Percentiles rank a stretch among this genome's conserved stretches.
phyloP scores from a whole-genome alignment of 2,888 invertebrate species.

The Aphidoletes aphidimyza region DNA sequence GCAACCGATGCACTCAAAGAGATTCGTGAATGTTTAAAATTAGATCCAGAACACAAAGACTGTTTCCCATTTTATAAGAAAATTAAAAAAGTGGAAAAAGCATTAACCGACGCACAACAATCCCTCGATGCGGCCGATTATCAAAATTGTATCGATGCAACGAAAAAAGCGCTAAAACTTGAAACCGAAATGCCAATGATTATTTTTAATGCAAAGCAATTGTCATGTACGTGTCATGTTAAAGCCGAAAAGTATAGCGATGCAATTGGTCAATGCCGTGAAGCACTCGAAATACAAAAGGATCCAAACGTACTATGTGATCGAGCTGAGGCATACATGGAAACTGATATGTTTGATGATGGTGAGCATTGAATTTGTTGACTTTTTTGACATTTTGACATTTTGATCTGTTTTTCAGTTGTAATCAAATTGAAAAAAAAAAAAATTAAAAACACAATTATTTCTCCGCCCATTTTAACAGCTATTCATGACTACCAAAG shows the following conservation, averaged over 20 bases:
- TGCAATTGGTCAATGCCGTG: conserved; percentile 81
- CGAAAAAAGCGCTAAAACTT: conserved; percentile 73
- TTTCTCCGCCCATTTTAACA: conserved; percentile 62
- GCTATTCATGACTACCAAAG: conserved; percentile 88
- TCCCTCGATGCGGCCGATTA: conserved; percentile 73
- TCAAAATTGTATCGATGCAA: conserved; percentile 75
- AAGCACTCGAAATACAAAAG: conserved; percentile 79
- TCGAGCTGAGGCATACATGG: conserved; percentile 90
- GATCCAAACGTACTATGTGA: conserved; percentile 87
- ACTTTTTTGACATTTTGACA: conserved; percentile 1
- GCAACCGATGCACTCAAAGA: conserved; percentile 91
- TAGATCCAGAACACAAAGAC: conserved; percentile 97
- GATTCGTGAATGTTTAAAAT: conserved; percentile 94
- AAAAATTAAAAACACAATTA: no score
- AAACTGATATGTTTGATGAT: conserved; percentile 91
- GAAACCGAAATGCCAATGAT: conserved; percentile 80
- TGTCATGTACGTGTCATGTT: conserved; percentile 83
- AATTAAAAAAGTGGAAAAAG: conserved; percentile 90
- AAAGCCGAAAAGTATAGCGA: conserved; percentile 76
- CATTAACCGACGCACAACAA: conserved; percentile 74
- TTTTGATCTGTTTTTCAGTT: neutral
- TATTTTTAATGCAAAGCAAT: conserved; percentile 77
- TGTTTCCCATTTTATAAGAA: conserved; percentile 97
- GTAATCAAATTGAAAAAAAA: no score
- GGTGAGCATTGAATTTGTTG: conserved; percentile 66